These are phyloP conservation scores for Folsomia manolachei DNA, from an alignment of 2,888 invertebrate genomes.

Conservation along the genomic window DNA sequence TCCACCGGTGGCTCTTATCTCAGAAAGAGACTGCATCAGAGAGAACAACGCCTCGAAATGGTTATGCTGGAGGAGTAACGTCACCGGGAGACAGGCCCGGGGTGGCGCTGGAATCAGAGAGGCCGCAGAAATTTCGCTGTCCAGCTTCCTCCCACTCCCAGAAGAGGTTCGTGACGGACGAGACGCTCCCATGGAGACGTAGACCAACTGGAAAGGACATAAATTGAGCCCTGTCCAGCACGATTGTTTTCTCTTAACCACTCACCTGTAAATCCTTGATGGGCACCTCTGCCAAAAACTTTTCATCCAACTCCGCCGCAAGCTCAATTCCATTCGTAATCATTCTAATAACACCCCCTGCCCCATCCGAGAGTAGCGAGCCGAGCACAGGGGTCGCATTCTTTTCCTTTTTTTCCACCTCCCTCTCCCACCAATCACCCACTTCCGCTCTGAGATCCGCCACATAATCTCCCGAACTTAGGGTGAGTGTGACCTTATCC, in stretches of 20 bases:
- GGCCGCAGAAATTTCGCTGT: conserved; percentile 58
- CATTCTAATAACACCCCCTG: conserved; percentile 81
- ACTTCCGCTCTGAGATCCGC: conserved; percentile 91
- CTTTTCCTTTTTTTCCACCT: conserved; percentile 26
- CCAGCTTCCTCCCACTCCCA: not conserved
- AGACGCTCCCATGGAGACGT: conserved; percentile 82
- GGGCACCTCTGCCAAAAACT: conserved; percentile 83
- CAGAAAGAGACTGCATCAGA: conserved; percentile 83
- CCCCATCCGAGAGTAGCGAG: conserved; percentile 66
- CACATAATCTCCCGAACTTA: conserved; percentile 81
- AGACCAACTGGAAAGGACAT: conserved; percentile 65
- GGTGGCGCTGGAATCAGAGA: conserved; percentile 83
- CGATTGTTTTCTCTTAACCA: no score
- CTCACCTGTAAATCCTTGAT: conserved; percentile 81
- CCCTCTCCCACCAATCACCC: conserved; percentile 85
- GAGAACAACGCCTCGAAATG: conserved; percentile 89
- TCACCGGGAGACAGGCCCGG: conserved; percentile 78
- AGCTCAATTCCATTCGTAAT: conserved; percentile 87
- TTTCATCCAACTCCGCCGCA: conserved; percentile 87
- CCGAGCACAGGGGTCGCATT: conserved; percentile 61
- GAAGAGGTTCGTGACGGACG: conserved; percentile 56
- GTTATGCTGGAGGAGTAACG: conserved; percentile 75
- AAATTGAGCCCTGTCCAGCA: conserved; percentile 13
- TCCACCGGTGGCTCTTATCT: conserved; percentile 75
- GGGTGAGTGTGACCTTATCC: conserved; percentile 75